Base-by-base conservation (phyloP, 1,140 invertebrate species). In the Manduca sexta region DNA sequence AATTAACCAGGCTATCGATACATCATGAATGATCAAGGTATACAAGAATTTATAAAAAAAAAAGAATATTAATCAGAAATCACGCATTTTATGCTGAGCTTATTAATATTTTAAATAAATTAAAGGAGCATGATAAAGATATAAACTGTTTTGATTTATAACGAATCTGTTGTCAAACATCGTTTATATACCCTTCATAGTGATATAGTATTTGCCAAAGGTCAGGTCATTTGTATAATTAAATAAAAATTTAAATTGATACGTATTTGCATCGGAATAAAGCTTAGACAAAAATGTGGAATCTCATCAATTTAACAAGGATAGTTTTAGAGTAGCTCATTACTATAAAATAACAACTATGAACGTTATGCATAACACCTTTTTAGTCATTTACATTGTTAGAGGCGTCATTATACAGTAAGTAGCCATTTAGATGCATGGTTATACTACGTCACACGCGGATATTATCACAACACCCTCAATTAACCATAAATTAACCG, bases 401-500 rank as follows among this genome's bases (percentile, higher is more conserved):
- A 26, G 4, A 5, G 21, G 4, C 21, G 21, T 5, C 8, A 5
- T 5, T 14, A 35, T 34, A 17, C 10, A 21, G n/a, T 45, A 45
- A 45, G 29, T 45, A 45, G 33, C 11, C 16, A 54, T 54, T 45
- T 54, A 54, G 42, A 54, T 54, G 52, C 52, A 48, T 29, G 37
- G 42, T 45, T 49, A 49, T 49, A 49, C 51, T 21, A 7, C 26
- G 52, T 49, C 42, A 49, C 16, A 34, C 46, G 44, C 21, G 41
- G 41, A 54, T 54, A 34, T 34, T 31, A 45, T 2, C 14, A 26
- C 21, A 34, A n/a, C 16, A 35, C 8, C 15, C 16, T n/a, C 10
- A 12, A 35, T 17, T 35, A 18, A 18, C 11, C 12, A 35, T 45
- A 18, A 45, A 45, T 45, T 45, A 16, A 11, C 30, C 3, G 33